Evolutionary conservation across 1,140 invertebrate species (phyloP), one percentile per base, ranked within the genome.

Genomic region (Plutomurus gul): DNA sequence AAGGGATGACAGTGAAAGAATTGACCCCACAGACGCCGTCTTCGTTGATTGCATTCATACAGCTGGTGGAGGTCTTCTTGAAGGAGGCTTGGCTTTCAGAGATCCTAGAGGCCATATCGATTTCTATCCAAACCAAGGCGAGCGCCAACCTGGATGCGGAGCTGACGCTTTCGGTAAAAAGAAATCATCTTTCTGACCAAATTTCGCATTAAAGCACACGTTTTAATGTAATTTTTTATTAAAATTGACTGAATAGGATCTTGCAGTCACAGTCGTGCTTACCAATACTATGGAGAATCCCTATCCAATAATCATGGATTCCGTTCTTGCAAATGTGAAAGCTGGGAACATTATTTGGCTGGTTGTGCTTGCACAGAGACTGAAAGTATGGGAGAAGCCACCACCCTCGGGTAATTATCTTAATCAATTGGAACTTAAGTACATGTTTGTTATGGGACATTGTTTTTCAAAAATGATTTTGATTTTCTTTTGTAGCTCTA

Each of bases 21-120:
- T 95, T 1, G 91, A 92, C 82, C 86, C 86, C 27, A 87, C 86
- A 47, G 81, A 82, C 36, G 92, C 88, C 0, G 22, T 30, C 8
- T 91, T 91, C 71, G 92, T 93, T 0, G 91, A 93, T 85, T 89
- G 91, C 0, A 91, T 94, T 72, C 92, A 94, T 81, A 92, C 93
- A 0, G 90, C 91, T 83, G 76, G 72, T 13, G 81, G 81, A 25
- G 75, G 43, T 47, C 46, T 82, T 27, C 47, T 40, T 37, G 72
- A 83, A 39, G 80, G 80, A 27, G 78, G 74, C 4, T 30, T 84
- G 18, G 91, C 90, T 10, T 89, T 89, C 60, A 85, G 86, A n/a
- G 86, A 87, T n/a, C 85, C 89, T 0, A 84, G 88, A 0, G 91
- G 91, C 1, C 13, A 79, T 47, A 49, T 88, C 1, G 91, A 92